These are phyloP conservation scores for Drosophila leontia DNA, from an alignment of 1,140 invertebrate species.

Conservation along the genomic window DNA sequence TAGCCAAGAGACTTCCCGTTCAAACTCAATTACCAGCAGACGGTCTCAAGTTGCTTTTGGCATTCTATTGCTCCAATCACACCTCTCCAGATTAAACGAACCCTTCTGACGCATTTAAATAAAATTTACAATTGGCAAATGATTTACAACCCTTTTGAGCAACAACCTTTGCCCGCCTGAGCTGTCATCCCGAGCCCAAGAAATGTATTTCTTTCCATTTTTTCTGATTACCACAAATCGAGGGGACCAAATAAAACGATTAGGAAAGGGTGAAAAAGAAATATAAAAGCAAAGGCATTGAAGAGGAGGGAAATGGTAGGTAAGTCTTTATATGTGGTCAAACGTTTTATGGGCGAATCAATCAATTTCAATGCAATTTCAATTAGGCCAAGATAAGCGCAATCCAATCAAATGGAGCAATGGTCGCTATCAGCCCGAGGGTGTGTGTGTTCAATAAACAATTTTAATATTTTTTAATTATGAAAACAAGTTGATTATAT, in stretches of 20 bases:
- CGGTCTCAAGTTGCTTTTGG: constrained; percentile 30
- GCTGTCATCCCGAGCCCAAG: constrained; percentile 5
- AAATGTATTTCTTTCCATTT: constrained; percentile 1
- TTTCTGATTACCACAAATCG: constrained; percentile 53
- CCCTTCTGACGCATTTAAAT: constrained; percentile 36
- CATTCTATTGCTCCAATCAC: constrained; percentile 29
- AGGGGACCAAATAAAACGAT: constrained; percentile 67
- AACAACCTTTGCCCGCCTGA: constrained; percentile 29
- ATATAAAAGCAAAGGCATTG: constrained; percentile 18
- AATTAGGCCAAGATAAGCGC: constrained; percentile 74
- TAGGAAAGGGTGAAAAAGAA: constrained; percentile 35
- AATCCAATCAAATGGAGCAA: constrained; percentile 73
- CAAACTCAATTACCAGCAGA: constrained; percentile 18
- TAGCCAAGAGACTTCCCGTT: neutral
- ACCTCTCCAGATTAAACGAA: constrained; percentile 40
- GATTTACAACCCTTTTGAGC: constrained; percentile 24
- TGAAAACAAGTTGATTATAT: constrained; percentile 84
- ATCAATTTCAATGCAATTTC: constrained; percentile 84
- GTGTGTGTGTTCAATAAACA: constrained; percentile 70
- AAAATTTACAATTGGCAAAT: constrained; percentile 40
- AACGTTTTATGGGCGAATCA: constrained; percentile 76
- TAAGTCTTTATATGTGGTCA: constrained; percentile 47
- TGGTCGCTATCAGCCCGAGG: constrained; percentile 28
- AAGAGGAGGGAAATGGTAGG: constrained; percentile 10
- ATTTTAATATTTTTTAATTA: constrained; percentile 84